Evolutionary conservation across 1,140 invertebrate species (phyloP).

Genomic region (Tetraneura akinire): DNA sequence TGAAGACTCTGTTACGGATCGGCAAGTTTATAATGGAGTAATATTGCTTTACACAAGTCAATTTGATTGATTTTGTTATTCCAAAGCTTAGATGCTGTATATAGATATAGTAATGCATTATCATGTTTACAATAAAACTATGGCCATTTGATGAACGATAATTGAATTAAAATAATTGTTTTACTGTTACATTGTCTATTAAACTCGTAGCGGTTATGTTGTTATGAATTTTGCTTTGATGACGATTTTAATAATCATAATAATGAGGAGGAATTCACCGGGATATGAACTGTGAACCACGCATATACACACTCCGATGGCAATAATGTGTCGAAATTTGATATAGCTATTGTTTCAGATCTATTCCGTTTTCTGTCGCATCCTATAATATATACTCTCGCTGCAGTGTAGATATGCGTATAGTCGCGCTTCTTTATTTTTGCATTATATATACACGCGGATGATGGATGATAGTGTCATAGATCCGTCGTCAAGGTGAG

Average conservation of each 20-base stretch:
- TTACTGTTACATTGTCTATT: no score
- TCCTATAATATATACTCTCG: no score
- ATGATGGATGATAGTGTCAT: constrained; percentile 45
- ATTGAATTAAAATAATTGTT: no score
- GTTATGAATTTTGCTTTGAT: no score
- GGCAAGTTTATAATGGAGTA: neutral
- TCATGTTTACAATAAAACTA: neutral
- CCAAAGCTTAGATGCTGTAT: neutral
- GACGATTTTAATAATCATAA: no score
- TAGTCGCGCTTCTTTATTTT: neutral
- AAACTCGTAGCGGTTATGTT: no score
- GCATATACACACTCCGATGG: neutral
- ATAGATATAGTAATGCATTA: no score
- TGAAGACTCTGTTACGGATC: neutral
- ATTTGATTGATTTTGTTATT: neutral
- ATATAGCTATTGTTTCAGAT: constrained; percentile 28
- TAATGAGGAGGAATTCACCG: neutral
- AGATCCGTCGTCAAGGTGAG: constrained; percentile 30
- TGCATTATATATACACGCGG: constrained; percentile 23
- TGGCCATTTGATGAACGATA: neutral
- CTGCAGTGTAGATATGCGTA: neutral
- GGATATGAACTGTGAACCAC: neutral
- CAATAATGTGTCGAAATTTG: constrained; percentile 22
- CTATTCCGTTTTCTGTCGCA: neutral
- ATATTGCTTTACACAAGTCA: neutral